Evolutionary conservation across 2,113 vertebrate species (phyloP).

Genomic region (Bambusicola thoracicus): DNA sequence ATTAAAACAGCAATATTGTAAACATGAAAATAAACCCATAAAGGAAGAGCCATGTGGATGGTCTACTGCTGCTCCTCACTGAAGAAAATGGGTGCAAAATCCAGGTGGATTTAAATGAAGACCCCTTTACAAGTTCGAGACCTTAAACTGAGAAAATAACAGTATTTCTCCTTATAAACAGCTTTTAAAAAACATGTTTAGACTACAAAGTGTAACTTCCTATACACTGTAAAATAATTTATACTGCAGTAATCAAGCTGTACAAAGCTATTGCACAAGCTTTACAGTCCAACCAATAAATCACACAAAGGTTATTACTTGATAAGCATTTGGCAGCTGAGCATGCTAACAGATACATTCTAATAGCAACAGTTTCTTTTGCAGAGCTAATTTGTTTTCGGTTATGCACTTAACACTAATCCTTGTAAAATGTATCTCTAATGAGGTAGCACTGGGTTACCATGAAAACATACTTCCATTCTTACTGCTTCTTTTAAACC

Average conservation of each 20-base stretch:
- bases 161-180: not conserved
- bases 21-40: not conserved
- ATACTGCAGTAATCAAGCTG: not conserved
- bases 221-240: not conserved
- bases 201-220: not conserved
- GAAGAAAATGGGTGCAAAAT: not conserved
- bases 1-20: not conserved
- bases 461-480: not conserved
- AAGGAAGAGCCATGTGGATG: not conserved
- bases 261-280: not conserved
- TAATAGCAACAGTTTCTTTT: not conserved
- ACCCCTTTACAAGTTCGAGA: not conserved
- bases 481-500: not conserved
- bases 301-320: not conserved
- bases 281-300: not conserved
- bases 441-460: not conserved
- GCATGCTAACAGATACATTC: not conserved
- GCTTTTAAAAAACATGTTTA: not conserved
- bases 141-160: not conserved
- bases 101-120: not conserved
- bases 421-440: not conserved
- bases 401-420: constrained; percentile 2
- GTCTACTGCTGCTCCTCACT: not conserved
- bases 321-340: not conserved
- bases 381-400: not conserved